phyloP scores from a whole-genome alignment of 2,888 invertebrate species.

The Galerucella pusilla region DNA sequence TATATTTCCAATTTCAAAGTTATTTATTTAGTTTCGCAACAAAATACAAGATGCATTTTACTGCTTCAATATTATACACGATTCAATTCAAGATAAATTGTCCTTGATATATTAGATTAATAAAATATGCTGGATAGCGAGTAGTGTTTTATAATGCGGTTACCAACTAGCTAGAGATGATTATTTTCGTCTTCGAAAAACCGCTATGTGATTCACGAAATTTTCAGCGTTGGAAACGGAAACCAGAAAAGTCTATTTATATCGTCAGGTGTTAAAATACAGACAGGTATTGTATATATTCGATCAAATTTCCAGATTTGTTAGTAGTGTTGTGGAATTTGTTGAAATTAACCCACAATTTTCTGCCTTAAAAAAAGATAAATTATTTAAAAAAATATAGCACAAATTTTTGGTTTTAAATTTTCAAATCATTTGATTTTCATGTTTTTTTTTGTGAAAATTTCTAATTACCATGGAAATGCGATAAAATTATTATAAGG shows the following conservation, averaged over 20 bases:
- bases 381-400: too few relatives aligned
- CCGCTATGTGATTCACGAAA: neutral
- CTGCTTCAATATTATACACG: too few relatives aligned
- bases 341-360: neutral
- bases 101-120: neutral
- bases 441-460: too few relatives aligned
- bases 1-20: too few relatives aligned
- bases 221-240: neutral
- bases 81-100: neutral
- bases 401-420: too few relatives aligned
- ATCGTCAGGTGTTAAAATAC: neutral
- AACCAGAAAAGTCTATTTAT: conserved; percentile 1
- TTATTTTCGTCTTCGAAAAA: neutral
- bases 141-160: neutral
- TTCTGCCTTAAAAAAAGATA: neutral
- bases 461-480: too few relatives aligned
- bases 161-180: neutral
- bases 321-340: neutral
- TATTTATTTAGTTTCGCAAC: too few relatives aligned
- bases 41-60: too few relatives aligned
- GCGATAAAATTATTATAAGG: too few relatives aligned
- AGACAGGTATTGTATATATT: neutral
- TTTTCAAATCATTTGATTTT: too few relatives aligned
- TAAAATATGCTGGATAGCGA: conserved; percentile 4
- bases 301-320: neutral